A percentile compares a stretch with the other conserved stretches of the same genome.
Evolutionary conservation across 2,888 invertebrate species (phyloP).

Genomic region (Stenotaenia linearis): DNA sequence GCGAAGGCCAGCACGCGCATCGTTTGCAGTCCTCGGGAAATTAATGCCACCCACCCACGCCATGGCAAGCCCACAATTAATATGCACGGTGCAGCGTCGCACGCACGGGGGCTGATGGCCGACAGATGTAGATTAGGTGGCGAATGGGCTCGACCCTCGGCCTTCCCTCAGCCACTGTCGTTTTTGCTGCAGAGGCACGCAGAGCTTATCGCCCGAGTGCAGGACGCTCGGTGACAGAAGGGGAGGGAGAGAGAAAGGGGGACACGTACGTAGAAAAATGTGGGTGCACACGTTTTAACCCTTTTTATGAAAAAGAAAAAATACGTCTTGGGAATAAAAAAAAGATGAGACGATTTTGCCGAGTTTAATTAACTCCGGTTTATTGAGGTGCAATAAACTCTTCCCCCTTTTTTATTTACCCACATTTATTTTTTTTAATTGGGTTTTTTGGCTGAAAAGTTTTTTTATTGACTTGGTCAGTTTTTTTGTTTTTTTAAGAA

Average conservation of each 20-base stretch:
- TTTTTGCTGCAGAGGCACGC: slow-evolving; percentile 31
- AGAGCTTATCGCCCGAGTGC: slow-evolving; percentile 29
- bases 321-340: not conserved
- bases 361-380: not conserved
- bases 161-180: slow-evolving; percentile 21
- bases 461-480: not conserved
- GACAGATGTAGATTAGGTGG: slow-evolving; percentile 32
- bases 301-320: not conserved
- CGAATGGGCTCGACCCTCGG: slow-evolving; percentile 31
- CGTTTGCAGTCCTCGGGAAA: not conserved
- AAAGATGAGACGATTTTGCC: not conserved
- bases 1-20: slow-evolving; percentile 12
- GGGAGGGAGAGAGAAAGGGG: not conserved
- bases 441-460: not conserved
- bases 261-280: slow-evolving; percentile 6
- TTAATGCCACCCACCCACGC: slow-evolving; percentile 24
- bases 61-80: slow-evolving; percentile 16
- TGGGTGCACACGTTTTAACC: slow-evolving; percentile 2
- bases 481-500: not conserved
- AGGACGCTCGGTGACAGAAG: not conserved
- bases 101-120: slow-evolving; percentile 28
- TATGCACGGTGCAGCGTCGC: slow-evolving; percentile 31
- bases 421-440: not conserved
- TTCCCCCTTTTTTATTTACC: not conserved
- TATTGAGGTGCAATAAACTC: not conserved